Evolutionary conservation across 1,140 invertebrate genomes (phyloP).

Genomic region (Papilio machaon): DNA sequence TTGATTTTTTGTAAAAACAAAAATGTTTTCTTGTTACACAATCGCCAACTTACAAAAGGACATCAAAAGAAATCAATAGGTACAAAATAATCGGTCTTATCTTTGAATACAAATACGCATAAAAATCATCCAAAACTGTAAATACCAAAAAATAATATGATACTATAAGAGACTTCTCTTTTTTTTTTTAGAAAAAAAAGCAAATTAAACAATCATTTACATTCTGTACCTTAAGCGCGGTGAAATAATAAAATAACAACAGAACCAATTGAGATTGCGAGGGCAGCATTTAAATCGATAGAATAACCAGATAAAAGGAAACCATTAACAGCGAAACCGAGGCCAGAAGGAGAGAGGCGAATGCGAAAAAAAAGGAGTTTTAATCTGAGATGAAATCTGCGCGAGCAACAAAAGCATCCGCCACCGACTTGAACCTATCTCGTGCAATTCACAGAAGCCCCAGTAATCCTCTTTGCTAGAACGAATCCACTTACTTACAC

Average conservation of each 20-base stretch:
- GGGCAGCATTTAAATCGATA: slow-evolving; percentile 33
- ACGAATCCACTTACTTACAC: slow-evolving; percentile 53
- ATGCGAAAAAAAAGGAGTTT: slow-evolving; percentile 16
- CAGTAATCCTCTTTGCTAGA: slow-evolving; percentile 58
- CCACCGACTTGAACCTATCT: slow-evolving; percentile 48
- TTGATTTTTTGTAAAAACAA: background rate
- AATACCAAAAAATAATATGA: no score
- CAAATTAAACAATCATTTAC: slow-evolving; percentile 16
- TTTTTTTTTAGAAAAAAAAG: no score
- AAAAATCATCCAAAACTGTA: no score
- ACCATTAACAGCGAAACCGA: slow-evolving; percentile 30
- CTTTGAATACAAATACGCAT: no score
- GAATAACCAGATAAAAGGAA: slow-evolving; percentile 37
- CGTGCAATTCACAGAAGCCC: slow-evolving; percentile 46
- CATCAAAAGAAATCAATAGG: no score
- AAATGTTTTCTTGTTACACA: background rate
- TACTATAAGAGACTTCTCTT: no score
- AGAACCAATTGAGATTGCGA: slow-evolving; percentile 27
- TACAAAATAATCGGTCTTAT: no score
- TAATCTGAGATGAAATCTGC: slow-evolving; percentile 50
- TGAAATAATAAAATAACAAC: slow-evolving; percentile 27
- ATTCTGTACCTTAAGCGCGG: background rate
- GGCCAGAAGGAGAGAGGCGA: slow-evolving; percentile 1
- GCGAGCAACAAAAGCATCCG: slow-evolving; percentile 53
- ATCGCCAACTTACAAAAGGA: no score